These are phyloP conservation scores for Lasioglossum leucozonium DNA, from an alignment of 2,888 invertebrate genomes.

Conservation along the genomic window DNA sequence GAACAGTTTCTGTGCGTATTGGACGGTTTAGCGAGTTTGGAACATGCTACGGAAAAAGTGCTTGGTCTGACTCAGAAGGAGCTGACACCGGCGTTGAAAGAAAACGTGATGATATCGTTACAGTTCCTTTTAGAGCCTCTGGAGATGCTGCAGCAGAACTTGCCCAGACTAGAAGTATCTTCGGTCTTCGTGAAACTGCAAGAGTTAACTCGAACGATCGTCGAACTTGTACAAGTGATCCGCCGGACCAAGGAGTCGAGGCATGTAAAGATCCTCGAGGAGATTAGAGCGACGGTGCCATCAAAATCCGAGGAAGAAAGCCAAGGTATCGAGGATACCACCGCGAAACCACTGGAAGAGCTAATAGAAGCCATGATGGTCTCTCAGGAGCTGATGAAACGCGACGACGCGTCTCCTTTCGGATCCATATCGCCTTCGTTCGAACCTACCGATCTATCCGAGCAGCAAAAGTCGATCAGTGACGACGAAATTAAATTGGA, in stretches of 20 bases:
- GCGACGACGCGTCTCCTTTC: slow-evolving; percentile 36
- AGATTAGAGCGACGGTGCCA: neutral
- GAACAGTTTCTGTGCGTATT: slow-evolving; percentile 23
- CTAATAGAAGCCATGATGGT: slow-evolving; percentile 75
- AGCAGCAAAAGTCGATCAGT: slow-evolving; percentile 36
- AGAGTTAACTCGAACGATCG: slow-evolving; percentile 9
- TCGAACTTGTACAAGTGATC: slow-evolving; percentile 30
- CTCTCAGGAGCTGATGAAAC: slow-evolving; percentile 51
- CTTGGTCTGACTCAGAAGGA: slow-evolving; percentile 49
- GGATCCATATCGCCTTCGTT: slow-evolving; percentile 53
- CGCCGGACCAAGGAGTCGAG: slow-evolving; percentile 27
- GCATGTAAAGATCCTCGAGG: slow-evolving; percentile 27
- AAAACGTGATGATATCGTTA: slow-evolving; percentile 59
- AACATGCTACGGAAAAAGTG: slow-evolving; percentile 43
- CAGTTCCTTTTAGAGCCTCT: slow-evolving; percentile 65
- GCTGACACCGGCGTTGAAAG: slow-evolving; percentile 57
- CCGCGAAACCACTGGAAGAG: slow-evolving; percentile 75
- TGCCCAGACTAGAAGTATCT: slow-evolving; percentile 19
- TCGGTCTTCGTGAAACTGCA: neutral
- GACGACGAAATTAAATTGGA: slow-evolving; percentile 36
- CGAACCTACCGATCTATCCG: slow-evolving; percentile 38
- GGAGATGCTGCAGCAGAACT: slow-evolving; percentile 33
- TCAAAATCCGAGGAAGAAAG: slow-evolving; percentile 57
- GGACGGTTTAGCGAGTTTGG: slow-evolving; percentile 34
- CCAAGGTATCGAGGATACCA: slow-evolving; percentile 72